phyloP scores from a whole-genome alignment of 2,797 vertebrate genomes.

The Hozukius guyotensis region DNA sequence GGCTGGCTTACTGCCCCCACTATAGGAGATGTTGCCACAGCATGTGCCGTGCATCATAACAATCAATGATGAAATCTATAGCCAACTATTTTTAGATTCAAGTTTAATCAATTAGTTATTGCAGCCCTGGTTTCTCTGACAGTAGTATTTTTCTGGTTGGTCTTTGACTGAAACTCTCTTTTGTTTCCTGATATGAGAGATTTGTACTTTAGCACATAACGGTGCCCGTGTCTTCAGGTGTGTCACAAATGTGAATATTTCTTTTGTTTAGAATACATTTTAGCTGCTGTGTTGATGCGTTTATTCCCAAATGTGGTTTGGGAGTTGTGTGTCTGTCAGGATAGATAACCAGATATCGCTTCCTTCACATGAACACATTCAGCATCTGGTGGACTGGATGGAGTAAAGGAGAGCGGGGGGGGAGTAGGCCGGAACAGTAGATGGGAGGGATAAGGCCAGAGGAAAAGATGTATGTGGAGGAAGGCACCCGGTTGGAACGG shows the following conservation, averaged over 20 bases:
- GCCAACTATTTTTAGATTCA: background rate
- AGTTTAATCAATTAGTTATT: background rate
- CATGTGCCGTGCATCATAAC: background rate
- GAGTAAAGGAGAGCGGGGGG: no score
- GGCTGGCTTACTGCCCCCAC: background rate
- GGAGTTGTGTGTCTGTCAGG: background rate
- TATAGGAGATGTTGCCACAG: background rate
- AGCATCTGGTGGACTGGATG: constrained; percentile 7
- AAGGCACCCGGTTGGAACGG: constrained; percentile 51
- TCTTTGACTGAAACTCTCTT: background rate
- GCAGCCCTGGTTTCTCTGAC: background rate
- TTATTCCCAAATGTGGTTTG: background rate
- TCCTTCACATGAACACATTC: constrained; percentile 17
- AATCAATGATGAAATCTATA: background rate
- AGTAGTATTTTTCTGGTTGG: background rate
- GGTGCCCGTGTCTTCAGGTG: background rate
- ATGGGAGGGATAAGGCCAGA: constrained; percentile 19
- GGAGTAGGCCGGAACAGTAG: constrained; percentile 3
- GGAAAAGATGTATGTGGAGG: constrained; percentile 38
- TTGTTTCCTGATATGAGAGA: background rate
- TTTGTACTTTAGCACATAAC: background rate
- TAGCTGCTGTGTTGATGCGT: background rate
- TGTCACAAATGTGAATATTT: background rate
- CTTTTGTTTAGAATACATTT: background rate
- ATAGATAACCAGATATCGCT: background rate